A percentile compares a stretch with the other conserved stretches of the same genome.
These are phyloP conservation scores for Daboia siamensis DNA, from an alignment of 2,113 vertebrate genomes.

Conservation along the genomic window DNA sequence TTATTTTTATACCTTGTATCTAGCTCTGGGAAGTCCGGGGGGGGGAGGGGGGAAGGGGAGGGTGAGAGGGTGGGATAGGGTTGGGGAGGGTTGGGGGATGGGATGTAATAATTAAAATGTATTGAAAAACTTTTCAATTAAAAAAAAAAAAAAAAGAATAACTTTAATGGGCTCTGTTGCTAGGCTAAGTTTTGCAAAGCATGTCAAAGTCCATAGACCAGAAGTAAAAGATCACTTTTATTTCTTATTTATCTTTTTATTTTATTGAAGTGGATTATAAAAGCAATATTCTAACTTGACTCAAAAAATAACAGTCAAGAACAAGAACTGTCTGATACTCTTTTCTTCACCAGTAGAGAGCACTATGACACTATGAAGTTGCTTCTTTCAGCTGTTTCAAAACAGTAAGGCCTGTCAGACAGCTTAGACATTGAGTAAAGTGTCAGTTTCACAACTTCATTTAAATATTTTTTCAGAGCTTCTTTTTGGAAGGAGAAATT, in stretches of 20 bases:
- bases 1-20: too few relatives aligned
- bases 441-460: not conserved
- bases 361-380: not conserved
- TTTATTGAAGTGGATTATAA: not conserved
- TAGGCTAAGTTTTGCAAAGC: not conserved
- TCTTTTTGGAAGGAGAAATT: not conserved
- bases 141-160: too few relatives aligned
- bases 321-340: not conserved
- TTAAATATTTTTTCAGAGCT: not conserved
- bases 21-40: too few relatives aligned
- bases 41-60: too few relatives aligned
- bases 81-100: too few relatives aligned
- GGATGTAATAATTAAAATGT: too few relatives aligned
- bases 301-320: not conserved
- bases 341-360: not conserved
- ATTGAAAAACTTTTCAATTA: too few relatives aligned
- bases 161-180: not conserved
- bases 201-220: not conserved
- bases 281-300: not conserved
- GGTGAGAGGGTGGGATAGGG: too few relatives aligned
- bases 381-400: not conserved
- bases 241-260: not conserved
- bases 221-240: not conserved
- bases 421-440: not conserved
- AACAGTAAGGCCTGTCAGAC: not conserved